Evolutionary conservation across 2,113 vertebrate species (phyloP), one percentile per base, ranked within the genome.

Genomic region (Euleptes europaea): DNA sequence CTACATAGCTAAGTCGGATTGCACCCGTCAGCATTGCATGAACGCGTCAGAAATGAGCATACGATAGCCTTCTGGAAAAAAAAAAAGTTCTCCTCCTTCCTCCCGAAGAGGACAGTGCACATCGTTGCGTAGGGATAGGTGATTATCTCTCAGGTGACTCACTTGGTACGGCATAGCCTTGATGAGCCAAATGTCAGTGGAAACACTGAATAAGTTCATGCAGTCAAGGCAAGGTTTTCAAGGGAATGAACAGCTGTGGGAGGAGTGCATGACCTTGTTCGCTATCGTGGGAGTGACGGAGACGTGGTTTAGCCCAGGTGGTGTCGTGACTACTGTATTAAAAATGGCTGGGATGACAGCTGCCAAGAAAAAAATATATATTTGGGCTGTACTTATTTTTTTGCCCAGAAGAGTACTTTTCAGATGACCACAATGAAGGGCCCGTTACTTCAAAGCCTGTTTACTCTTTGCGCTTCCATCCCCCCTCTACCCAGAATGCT

Each of bases 141-240:
- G 51, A 1, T 91, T 83, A 86, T 76, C 72, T 85, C 17, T 84
- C 42, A 74, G 75, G 35, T 80, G 85, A 74, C 51, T 54, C 80
- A 54, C 4, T 5, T 38, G 17, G 79, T n/a, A 35, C 47, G 79
- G 2, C 31, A 1, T 72, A 88, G 67, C 33, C 86, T 60, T 85
- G 84, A 78, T 54, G 65, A 84, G 54, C 78, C 85, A 78, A 89
- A 87, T 72, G 78, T 84, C 51, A 38, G 49, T 86, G 19, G 70
- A 91, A 90, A 80, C 51, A 54, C 1, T 80, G 60, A 81, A 66
- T 74, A 88, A 73, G 49, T 70, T 90, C 78, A 88, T 40, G n/a
- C 60, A 70, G 31, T 84, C 44, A 83, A 47, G 82, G 57, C 83
- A 75, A 65, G 63, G 66, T 89, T 89, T 92, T 83, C 67, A 80